Evolutionary conservation across 2,113 vertebrate species (phyloP).

Genomic region (Ptychochromis oligacanthus): DNA sequence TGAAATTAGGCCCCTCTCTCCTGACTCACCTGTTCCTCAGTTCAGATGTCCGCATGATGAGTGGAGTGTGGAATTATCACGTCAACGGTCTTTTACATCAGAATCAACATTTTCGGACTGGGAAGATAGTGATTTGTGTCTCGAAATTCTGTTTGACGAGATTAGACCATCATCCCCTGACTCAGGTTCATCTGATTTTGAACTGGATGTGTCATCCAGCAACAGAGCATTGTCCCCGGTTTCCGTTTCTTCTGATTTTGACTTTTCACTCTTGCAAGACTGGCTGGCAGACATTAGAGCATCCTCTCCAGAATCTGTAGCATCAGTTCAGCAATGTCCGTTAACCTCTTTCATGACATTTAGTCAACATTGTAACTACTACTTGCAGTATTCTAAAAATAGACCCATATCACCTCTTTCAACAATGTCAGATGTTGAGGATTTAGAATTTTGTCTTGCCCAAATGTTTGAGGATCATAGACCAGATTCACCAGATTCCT

Average conservation of each 20-base stretch:
- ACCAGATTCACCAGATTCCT: conserved; percentile 16
- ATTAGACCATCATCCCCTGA: conserved; percentile 28
- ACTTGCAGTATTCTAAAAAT: neutral
- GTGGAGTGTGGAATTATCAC: neutral
- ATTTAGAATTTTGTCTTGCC: neutral
- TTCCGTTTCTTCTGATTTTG: neutral
- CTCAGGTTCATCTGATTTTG: neutral
- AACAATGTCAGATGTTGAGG: neutral
- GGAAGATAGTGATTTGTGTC: conserved; percentile 3
- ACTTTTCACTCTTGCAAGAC: neutral
- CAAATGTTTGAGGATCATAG: neutral
- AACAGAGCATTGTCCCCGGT: neutral
- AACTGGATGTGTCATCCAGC: neutral
- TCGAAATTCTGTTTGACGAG: conserved; percentile 8
- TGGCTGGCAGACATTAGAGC: conserved; percentile 34
- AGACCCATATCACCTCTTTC: conserved; percentile 17
- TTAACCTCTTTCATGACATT: no score
- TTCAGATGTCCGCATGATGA: neutral
- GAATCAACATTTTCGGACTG: conserved; percentile 6
- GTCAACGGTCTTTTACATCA: conserved; percentile 3
- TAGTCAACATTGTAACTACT: conserved; percentile 13
- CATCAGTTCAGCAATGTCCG: no score
- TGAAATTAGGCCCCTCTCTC: conserved; percentile 8
- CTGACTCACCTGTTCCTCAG: conserved; percentile 28
- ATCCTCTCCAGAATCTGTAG: conserved; percentile 36